A percentile compares a stretch with the other conserved stretches of the same genome.
Evolutionary conservation across 2,113 vertebrate species (phyloP).

Genomic region (Zosterops pallidus): DNA sequence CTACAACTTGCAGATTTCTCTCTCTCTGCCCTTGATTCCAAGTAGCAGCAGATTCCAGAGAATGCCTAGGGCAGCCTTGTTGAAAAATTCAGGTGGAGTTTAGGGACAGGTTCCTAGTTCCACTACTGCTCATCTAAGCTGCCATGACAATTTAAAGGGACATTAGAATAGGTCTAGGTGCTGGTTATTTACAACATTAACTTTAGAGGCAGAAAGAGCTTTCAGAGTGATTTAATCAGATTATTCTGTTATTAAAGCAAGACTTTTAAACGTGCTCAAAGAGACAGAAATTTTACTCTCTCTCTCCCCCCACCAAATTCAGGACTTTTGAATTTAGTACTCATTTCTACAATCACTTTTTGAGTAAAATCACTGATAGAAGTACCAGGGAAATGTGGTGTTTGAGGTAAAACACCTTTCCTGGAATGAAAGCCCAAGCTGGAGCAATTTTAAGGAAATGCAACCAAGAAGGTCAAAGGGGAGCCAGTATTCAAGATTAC

Average conservation of each 20-base stretch:
- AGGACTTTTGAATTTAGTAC: neutral
- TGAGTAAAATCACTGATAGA: neutral
- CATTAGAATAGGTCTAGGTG: neutral
- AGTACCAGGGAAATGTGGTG: rapidly evolving
- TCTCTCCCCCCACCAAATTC: neutral
- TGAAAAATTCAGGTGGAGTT: neutral
- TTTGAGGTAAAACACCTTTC: neutral
- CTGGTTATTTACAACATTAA: neutral
- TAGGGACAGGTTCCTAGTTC: neutral
- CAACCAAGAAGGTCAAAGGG: neutral
- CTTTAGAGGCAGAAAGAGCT: neutral
- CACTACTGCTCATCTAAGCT: neutral
- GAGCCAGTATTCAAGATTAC: neutral
- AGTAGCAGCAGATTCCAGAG: neutral
- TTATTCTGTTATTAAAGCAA: neutral
- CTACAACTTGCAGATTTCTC: neutral
- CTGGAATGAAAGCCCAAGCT: neutral
- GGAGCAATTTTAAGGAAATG: neutral
- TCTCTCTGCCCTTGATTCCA: neutral
- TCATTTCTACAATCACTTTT: neutral
- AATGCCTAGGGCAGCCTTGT: neutral
- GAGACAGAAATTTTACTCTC: neutral
- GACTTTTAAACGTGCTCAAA: neutral
- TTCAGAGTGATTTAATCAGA: neutral
- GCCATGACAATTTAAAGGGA: neutral